These are phyloP conservation scores for Trachemys scripta DNA, from an alignment of 2,113 vertebrate genomes.

Conservation along the genomic window DNA sequence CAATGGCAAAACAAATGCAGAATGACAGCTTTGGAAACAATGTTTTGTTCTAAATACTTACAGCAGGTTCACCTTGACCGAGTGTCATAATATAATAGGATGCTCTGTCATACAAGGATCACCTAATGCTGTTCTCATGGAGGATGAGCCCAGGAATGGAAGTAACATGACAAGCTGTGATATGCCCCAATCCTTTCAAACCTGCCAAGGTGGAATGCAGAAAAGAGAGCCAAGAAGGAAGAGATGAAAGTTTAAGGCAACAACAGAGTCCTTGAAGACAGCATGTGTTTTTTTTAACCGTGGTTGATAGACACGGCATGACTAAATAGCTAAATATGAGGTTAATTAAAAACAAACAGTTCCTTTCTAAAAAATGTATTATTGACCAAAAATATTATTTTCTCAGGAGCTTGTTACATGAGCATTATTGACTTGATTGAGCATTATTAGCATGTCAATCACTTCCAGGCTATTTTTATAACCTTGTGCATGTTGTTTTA, in stretches of 20 bases:
- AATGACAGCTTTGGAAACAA: slow-evolving; percentile 69
- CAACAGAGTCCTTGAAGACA: slow-evolving; percentile 21
- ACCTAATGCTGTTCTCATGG: slow-evolving; percentile 79
- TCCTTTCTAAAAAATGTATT: slow-evolving; percentile 57
- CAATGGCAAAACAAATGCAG: slow-evolving; percentile 72
- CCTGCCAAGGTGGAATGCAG: slow-evolving; percentile 79
- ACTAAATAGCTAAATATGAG: slow-evolving; percentile 83
- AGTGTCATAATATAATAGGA: slow-evolving; percentile 86
- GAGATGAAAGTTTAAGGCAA: slow-evolving; percentile 72
- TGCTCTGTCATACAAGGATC: slow-evolving; percentile 73
- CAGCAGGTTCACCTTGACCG: slow-evolving; percentile 81
- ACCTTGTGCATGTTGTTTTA: slow-evolving; percentile 79
- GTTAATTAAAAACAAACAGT: slow-evolving; percentile 90
- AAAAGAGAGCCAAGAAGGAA: slow-evolving; percentile 72
- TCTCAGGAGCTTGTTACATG: slow-evolving; percentile 74
- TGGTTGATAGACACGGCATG: slow-evolving; percentile 78
- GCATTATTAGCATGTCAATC: slow-evolving; percentile 80
- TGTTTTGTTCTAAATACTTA: slow-evolving; percentile 69
- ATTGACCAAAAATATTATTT: slow-evolving; percentile 78
- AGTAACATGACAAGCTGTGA: slow-evolving; percentile 73
- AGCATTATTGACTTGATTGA: slow-evolving; percentile 57
- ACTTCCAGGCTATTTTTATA: slow-evolving; percentile 80
- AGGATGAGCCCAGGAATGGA: slow-evolving; percentile 74
- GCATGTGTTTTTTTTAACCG: slow-evolving; percentile 49
- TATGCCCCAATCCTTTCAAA: slow-evolving; percentile 63